Percentiles rank a stretch among this genome's conserved stretches.
phyloP scores from a whole-genome alignment of 2,888 invertebrate species.

The Megastigmus dorsalis region DNA sequence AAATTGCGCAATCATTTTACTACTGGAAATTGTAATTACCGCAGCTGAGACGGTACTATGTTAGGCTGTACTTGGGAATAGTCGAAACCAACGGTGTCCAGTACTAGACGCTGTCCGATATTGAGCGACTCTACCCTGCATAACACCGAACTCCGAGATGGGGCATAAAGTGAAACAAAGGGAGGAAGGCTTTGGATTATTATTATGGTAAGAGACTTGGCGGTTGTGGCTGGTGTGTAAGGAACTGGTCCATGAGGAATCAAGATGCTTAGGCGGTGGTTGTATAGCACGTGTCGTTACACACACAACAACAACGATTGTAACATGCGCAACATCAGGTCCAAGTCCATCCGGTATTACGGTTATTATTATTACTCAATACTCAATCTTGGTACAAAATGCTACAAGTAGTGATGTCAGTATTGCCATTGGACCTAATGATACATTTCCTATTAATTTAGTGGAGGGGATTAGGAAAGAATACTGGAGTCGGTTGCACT shows the following conservation, averaged over 20 bases:
- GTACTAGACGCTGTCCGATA: too few relatives aligned
- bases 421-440: background rate
- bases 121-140: too few relatives aligned
- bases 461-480: background rate
- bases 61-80: too few relatives aligned
- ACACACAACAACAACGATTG: constrained; percentile 18
- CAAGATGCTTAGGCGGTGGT: constrained; percentile 26
- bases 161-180: constrained; percentile 48
- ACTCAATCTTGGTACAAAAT: background rate
- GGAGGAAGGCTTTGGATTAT: constrained; percentile 2
- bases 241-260: background rate
- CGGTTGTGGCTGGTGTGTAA: background rate
- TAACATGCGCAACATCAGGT: constrained; percentile 18
- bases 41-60: too few relatives aligned
- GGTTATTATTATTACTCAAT: background rate
- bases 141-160: constrained; percentile 37
- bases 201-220: too few relatives aligned
- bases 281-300: constrained; percentile 34
- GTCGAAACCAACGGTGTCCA: too few relatives aligned
- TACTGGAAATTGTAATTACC: too few relatives aligned
- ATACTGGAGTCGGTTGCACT: background rate
- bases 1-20: too few relatives aligned
- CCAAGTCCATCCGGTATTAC: too few relatives aligned
- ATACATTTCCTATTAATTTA: background rate
- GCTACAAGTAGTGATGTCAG: background rate